Evolutionary conservation across 2,888 invertebrate species (phyloP).

Genomic region (Nephrotoma appendiculata): DNA sequence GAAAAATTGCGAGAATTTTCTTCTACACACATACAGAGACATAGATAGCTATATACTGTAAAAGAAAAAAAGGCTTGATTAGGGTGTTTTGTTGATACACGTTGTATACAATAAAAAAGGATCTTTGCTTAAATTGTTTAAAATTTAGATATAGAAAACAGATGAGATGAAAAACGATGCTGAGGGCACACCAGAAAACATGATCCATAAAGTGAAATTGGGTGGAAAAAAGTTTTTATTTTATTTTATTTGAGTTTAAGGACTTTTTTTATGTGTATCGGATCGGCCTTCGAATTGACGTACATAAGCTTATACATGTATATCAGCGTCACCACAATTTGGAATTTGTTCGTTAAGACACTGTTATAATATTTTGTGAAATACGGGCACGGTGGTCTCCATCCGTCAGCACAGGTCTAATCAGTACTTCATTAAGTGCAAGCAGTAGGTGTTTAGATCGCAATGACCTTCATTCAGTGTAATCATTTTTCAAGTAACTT

Average conservation of each 20-base stretch:
- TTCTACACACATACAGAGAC: no score
- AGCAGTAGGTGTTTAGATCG: no score
- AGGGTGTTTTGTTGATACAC: not conserved
- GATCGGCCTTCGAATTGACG: no score
- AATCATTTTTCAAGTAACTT: no score
- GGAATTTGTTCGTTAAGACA: no score
- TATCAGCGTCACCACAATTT: no score
- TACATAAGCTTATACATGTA: no score
- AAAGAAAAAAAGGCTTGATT: not conserved
- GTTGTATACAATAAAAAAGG: not conserved
- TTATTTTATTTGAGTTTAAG: not conserved
- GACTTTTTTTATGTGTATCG: not conserved
- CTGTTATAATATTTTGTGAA: no score
- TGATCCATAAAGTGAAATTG: not conserved
- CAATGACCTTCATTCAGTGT: no score
- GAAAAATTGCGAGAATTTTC: not conserved
- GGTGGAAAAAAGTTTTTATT: not conserved
- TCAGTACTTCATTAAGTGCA: no score
- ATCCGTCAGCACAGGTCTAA: no score
- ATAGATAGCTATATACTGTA: not conserved
- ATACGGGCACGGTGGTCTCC: no score
- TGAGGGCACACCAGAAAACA: not conserved
- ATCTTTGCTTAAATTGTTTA: not conserved
- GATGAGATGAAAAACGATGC: not conserved
- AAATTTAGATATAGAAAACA: not conserved